Conservation (phyloP, 2,797 vertebrate genomes). For the Karalla daura region DNA sequence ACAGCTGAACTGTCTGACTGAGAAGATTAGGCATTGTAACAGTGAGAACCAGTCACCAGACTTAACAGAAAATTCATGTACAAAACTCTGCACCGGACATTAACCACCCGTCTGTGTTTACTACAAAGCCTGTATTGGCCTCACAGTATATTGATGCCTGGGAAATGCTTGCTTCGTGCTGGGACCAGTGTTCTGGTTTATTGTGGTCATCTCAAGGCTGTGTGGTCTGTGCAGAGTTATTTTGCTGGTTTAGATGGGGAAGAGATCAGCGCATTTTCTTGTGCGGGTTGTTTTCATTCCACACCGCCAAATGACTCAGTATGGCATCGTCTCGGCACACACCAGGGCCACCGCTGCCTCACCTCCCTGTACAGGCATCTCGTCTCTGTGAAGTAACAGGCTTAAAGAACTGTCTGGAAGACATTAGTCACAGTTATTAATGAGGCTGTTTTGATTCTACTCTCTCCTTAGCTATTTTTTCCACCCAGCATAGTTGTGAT, state of each 20-base stretch:
- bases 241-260: constrained; percentile 52
- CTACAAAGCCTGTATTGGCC: constrained; percentile 67
- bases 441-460: constrained; percentile 72
- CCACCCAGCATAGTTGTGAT: constrained; percentile 53
- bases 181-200: constrained; percentile 75
- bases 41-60: constrained; percentile 24
- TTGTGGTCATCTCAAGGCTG: constrained; percentile 75
- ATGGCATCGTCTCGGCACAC: constrained; percentile 63
- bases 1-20: neutral
- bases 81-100: constrained; percentile 48
- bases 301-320: constrained; percentile 61
- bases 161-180: constrained; percentile 72
- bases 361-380: constrained; percentile 46
- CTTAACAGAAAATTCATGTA: constrained; percentile 53
- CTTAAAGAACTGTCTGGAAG: constrained; percentile 77
- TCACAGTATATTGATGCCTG: constrained; percentile 58
- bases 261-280: constrained; percentile 49
- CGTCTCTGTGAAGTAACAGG: constrained; percentile 61
- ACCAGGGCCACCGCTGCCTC: constrained; percentile 51
- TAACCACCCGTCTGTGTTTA: constrained; percentile 70
- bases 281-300: constrained; percentile 63
- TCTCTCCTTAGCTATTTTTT: constrained; percentile 49
- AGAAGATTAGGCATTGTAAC: constrained; percentile 36
- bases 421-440: constrained; percentile 82
- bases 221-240: constrained; percentile 70